Evolutionary conservation across 2,797 vertebrate species (phyloP), one percentile per base, ranked within the genome.

Genomic region (Telmatherina bonti): DNA sequence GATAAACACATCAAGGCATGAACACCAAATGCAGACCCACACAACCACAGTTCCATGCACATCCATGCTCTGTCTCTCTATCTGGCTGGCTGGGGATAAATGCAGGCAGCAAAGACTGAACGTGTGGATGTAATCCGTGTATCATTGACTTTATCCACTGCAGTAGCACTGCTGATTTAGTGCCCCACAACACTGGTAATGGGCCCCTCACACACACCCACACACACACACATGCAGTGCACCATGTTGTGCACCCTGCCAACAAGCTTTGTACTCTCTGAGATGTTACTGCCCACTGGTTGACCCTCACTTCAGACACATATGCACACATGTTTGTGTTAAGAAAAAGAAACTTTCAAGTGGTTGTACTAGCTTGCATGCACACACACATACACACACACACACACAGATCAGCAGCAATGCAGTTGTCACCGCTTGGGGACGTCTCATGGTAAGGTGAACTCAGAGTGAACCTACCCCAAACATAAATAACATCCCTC

Each of bases 391-490:
- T 61, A 70, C 24, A 43, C 71, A 16, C 38, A 43, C 65, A 82
- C 27, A 76, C 82, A 78, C 81, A 84, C 80, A 76, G 59, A 79
- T 72, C 84, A 67, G 84, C 68, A 73, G 77, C 83, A 38, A 79
- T 66, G 67, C 79, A 68, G 74, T 88, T 85, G 89, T 91, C 90
- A 88, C 91, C 82, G 87, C 92, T 91, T 83, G 88, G 91, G 94
- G 93, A 93, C 85, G 90, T 94, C 92, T 95, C 89, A 88, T 88
- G 87, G 87, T 92, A 94, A 94, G 89, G 91, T 94, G 93, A 96
- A 96, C 92, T 96, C 81, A 49, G 80, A 87, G 85, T 96, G 95
- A 97, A 95, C 93, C 93, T 92, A 76, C 86, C 88, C 88, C 78
- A 84, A 89, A 91, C 91, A 92, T 93, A 94, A 94, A 95, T 94